These are phyloP conservation scores for Pungitius pungitius DNA, from an alignment of 2,113 vertebrate genomes.

Conservation along the genomic window DNA sequence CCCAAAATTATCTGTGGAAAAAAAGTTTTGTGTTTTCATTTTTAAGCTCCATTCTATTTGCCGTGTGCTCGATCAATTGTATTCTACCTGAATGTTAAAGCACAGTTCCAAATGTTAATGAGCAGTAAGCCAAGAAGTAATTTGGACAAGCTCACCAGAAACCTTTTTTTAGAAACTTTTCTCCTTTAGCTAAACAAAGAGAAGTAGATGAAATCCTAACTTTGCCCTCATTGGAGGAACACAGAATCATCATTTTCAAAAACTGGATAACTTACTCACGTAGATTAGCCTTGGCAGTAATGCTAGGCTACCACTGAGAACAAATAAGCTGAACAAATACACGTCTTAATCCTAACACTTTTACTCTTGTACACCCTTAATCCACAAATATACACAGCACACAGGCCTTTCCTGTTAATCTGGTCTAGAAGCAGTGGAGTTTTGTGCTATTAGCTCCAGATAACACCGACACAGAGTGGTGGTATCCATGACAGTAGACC, in stretches of 20 bases:
- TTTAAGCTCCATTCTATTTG: constrained; percentile 33
- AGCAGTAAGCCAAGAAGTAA: constrained; percentile 60
- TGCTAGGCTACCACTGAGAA: neutral
- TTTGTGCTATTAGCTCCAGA: neutral
- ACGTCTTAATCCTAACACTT: no score
- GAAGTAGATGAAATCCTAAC: neutral
- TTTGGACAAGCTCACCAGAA: constrained; percentile 56
- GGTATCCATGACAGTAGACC: neutral
- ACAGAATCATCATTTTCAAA: neutral
- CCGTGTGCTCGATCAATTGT: constrained; percentile 31
- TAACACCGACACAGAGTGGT: neutral
- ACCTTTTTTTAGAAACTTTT: constrained; percentile 13
- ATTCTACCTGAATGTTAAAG: constrained; percentile 41
- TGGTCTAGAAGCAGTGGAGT: constrained; percentile 2
- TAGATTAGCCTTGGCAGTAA: neutral
- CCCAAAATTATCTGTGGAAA: constrained; percentile 13
- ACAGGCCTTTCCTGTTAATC: neutral
- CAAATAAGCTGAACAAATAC: neutral
- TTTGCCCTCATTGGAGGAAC: neutral
- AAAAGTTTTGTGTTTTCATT: constrained; percentile 24
- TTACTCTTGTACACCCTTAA: neutral
- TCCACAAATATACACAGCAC: neutral
- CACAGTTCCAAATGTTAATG: constrained; percentile 46
- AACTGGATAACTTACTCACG: neutral
- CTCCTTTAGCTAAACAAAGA: constrained; percentile 8